phyloP scores from a whole-genome alignment of 2,113 vertebrate species.

The Calyptommatus sinebrachiatus region DNA sequence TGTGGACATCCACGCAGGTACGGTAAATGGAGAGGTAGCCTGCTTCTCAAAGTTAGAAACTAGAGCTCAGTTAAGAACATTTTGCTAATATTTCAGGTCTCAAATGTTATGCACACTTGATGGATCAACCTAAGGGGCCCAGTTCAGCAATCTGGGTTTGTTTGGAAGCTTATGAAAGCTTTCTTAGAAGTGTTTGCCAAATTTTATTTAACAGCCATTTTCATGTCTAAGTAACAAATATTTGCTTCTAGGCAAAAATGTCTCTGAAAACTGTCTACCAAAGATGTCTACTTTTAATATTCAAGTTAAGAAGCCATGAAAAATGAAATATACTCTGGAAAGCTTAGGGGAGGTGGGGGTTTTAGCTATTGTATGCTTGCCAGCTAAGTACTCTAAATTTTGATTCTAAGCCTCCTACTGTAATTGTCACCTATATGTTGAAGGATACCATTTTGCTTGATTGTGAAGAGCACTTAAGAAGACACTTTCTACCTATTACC shows the following conservation, averaged over 20 bases:
- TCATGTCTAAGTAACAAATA: conserved; percentile 68
- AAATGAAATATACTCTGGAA: conserved; percentile 46
- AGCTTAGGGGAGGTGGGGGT: not conserved
- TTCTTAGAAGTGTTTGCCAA: conserved; percentile 48
- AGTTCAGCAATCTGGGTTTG: conserved; percentile 10
- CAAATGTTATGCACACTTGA: not conserved
- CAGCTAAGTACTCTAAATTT: conserved; percentile 44
- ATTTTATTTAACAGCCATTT: conserved; percentile 48
- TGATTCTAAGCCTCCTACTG: conserved; percentile 45
- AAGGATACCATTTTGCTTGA: conserved; percentile 59
- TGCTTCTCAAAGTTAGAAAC: not conserved
- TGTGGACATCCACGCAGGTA: too few relatives aligned
- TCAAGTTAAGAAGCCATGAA: conserved; percentile 48
- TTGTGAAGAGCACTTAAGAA: conserved; percentile 62
- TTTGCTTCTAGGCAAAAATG: conserved; percentile 59
- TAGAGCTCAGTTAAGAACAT: not conserved
- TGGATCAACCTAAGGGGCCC: not conserved
- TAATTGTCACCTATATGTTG: conserved; percentile 61
- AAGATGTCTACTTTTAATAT: conserved; percentile 51
- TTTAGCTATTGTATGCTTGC: conserved; percentile 42
- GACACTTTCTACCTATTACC: conserved; percentile 48
- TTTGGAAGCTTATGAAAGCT: conserved; percentile 19
- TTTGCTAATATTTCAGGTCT: not conserved
- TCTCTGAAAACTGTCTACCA: conserved; percentile 62
- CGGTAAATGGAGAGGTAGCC: too few relatives aligned